Percentiles rank a stretch among this genome's conserved stretches.
phyloP scores from a whole-genome alignment of 2,797 vertebrate genomes.

The Alosa sapidissima region DNA sequence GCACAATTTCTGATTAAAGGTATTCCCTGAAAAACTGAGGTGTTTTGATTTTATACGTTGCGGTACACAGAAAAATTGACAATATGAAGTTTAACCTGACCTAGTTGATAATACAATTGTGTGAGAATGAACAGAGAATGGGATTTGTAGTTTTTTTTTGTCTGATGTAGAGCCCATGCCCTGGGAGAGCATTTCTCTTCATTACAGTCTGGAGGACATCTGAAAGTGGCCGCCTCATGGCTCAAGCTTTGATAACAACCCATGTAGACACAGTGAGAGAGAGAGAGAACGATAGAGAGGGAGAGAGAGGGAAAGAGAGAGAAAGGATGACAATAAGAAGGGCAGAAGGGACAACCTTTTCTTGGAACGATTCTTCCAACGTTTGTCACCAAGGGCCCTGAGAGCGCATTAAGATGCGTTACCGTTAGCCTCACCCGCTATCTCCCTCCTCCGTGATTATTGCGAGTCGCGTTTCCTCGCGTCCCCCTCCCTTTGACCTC shows the following conservation, averaged over 20 bases:
- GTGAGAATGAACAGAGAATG: conserved; percentile 10
- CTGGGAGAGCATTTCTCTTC: background rate
- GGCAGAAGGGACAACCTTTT: conserved; percentile 5
- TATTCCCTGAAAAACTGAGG: background rate
- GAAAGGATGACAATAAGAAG: background rate
- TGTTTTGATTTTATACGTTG: background rate
- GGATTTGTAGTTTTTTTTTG: background rate
- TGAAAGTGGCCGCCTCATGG: background rate
- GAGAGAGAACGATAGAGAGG: background rate
- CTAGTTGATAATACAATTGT: background rate
- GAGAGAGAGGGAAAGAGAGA: background rate
- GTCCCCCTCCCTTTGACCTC: conserved; percentile 33
- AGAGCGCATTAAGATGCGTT: conserved; percentile 35
- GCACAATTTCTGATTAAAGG: background rate
- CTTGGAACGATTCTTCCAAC: background rate
- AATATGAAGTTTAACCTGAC: background rate
- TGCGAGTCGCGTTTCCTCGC: conserved; percentile 5
- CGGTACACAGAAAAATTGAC: background rate
- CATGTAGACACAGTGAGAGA: background rate
- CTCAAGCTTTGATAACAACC: background rate
- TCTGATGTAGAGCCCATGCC: background rate
- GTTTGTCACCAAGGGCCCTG: conserved; percentile 4
- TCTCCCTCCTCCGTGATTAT: conserved; percentile 28
- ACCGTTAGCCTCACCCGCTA: conserved; percentile 16
- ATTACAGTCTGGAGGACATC: conserved; percentile 18